These are phyloP conservation scores for Cephus sareptanus DNA, from an alignment of 2,888 invertebrate species.

Conservation along the genomic window DNA sequence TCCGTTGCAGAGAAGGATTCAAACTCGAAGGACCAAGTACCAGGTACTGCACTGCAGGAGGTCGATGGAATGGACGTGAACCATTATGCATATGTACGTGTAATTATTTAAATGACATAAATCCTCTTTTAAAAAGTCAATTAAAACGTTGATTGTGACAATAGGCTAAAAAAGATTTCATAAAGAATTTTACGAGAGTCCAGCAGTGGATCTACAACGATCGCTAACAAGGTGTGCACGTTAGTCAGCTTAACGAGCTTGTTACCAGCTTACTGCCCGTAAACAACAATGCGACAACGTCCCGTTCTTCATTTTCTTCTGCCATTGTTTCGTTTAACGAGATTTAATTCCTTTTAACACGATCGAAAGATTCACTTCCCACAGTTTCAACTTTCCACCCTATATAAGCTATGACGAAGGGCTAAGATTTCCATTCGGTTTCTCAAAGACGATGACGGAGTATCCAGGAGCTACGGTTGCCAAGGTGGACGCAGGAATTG, in stretches of 20 bases:
- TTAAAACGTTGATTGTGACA: neutral
- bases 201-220: neutral
- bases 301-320: neutral
- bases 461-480: neutral
- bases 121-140: neutral
- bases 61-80: constrained; percentile 68
- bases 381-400: neutral
- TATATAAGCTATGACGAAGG: neutral
- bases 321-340: neutral
- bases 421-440: neutral
- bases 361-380: neutral
- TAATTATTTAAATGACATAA: neutral
- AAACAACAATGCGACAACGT: neutral
- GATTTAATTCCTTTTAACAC: neutral
- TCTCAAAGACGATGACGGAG: neutral
- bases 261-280: neutral
- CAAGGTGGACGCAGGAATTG: neutral
- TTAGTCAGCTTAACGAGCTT: neutral
- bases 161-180: neutral
- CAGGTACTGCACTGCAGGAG: constrained; percentile 67
- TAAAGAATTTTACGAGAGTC: neutral
- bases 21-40: constrained; percentile 68
- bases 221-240: neutral
- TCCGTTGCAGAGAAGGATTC: constrained; percentile 69
- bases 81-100: constrained; percentile 70